Evolutionary conservation across 2,888 invertebrate genomes (phyloP), one percentile per base, ranked within the genome.

Genomic region (Cyrtodaria siliqua): DNA sequence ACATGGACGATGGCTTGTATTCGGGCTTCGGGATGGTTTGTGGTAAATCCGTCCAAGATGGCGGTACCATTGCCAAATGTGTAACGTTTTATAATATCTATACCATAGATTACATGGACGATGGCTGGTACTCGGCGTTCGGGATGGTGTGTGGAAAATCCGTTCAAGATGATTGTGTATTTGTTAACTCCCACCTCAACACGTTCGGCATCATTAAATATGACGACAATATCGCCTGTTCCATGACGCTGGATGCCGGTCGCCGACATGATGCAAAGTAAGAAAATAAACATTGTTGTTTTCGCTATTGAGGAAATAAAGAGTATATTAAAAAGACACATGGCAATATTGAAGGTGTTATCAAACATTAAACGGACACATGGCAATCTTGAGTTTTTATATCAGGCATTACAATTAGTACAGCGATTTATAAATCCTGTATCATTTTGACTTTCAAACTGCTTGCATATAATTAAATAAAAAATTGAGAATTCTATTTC

Each of bases 71-170:
- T n/a, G n/a, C n/a, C n/a, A n/a, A n/a, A n/a, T n/a, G n/a, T n/a
- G n/a, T n/a, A n/a, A n/a, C n/a, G n/a, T n/a, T n/a, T n/a, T n/a
- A n/a, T n/a, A n/a, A n/a, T n/a, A n/a, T n/a, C n/a, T n/a, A n/a
- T n/a, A n/a, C n/a, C 70, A 1, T 52, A 85, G 83, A 83, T 64
- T 85, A 77, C 60, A 83, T 85, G 83, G 81, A 83, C 61, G 79
- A 79, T 23, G 64, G 67, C n/a, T 75, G 77, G 47, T 67, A 76
- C 9, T 62, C 50, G 23, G 60, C 78, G 9, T 79, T 83, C 20
- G 82, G 82, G 4, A 77, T 75, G 44, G 77, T 63, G 8, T 84
- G 84, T 38, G 75, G 72, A 26, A 71, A 78, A n/a, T 42, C 68
- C 8, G 64, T 83, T 0, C 68, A 83, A 29, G 83, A 85, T 56